Evolutionary conservation across 2,113 vertebrate genomes (phyloP), one percentile per base, ranked within the genome.

Genomic region (Ophiodon elongatus): DNA sequence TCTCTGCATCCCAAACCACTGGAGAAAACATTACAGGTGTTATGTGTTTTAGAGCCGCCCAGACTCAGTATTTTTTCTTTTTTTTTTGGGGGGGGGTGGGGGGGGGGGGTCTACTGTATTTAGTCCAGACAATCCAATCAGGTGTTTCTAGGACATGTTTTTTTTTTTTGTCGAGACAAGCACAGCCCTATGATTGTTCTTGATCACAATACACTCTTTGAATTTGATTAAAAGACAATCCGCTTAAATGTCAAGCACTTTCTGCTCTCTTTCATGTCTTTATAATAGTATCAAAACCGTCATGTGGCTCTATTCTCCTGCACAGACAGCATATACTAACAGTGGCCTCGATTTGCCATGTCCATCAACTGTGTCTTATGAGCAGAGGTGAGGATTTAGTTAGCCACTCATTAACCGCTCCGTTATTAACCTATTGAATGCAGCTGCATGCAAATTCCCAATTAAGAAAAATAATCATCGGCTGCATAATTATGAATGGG

Each of bases 181-280:
- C 10, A 27, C 15, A 27, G 37, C 45, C 13, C 52, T 54, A 31
- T 73, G 29, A 65, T 67, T 64, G 80, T 52, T 69, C 6, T 43
- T 85, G 64, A 73, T 84, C 50, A 23, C 73, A 83, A 75, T 25
- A 23, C 43, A 64, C 64, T 5, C 21, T 19, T 80, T 80, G 33
- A 52, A 89, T 88, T 65, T 37, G 71, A 91, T 89, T 80, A 78
- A 50, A 69, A 77, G 80, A 31, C 39, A 59, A 67, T 82, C 60
- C 39, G 70, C 77, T 80, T 66, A 68, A 90, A 89, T 76, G 76
- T 84, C 78, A 84, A 80, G 75, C 74, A 72, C 76, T 47, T 25
- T 57, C 43, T 33, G 66, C 69, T 62, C 65, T 69, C 39, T 11
- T 35, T 25, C 8, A 29, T 4, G 0, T 71, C 73, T 73, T 76